phyloP scores from a whole-genome alignment of 2,113 vertebrate species.

The Morone chrysops region DNA sequence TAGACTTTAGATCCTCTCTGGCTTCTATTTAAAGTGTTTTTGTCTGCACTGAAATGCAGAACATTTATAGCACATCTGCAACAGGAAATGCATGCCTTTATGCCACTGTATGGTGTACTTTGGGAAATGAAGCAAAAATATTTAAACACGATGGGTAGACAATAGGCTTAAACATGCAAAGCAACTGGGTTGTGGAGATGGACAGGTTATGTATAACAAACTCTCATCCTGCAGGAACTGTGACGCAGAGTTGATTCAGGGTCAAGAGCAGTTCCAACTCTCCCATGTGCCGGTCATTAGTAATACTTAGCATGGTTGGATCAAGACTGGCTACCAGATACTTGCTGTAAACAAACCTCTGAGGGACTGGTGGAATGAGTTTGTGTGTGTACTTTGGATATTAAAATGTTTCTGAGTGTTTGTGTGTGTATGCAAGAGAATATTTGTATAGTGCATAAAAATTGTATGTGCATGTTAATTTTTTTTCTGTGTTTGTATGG shows the following conservation, averaged over 20 bases:
- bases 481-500: not conserved
- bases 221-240: not conserved
- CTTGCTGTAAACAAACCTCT: conserved; percentile 37
- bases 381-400: not conserved
- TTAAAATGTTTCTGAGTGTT: conserved; percentile 6
- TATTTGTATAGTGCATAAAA: not conserved
- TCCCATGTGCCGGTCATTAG: conserved; percentile 40
- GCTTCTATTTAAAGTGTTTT: conserved; percentile 43
- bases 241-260: not conserved
- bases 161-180: not conserved
- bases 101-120: not conserved
- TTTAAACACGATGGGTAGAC: not conserved
- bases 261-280: conserved; percentile 52
- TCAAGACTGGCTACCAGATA: conserved; percentile 19
- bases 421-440: conserved; percentile 7
- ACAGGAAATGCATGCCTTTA: not conserved
- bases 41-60: conserved; percentile 7
- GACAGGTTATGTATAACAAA: not conserved
- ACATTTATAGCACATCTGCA: conserved; percentile 13
- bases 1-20: conserved; percentile 29
- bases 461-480: not conserved
- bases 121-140: not conserved
- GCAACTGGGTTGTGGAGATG: not conserved
- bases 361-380: conserved; percentile 37
- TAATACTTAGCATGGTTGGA: conserved; percentile 38